Percentiles rank a stretch among this genome's conserved stretches.
Conservation (phyloP, 2,888 invertebrate species). For the Tuberolachnus salignus region DNA sequence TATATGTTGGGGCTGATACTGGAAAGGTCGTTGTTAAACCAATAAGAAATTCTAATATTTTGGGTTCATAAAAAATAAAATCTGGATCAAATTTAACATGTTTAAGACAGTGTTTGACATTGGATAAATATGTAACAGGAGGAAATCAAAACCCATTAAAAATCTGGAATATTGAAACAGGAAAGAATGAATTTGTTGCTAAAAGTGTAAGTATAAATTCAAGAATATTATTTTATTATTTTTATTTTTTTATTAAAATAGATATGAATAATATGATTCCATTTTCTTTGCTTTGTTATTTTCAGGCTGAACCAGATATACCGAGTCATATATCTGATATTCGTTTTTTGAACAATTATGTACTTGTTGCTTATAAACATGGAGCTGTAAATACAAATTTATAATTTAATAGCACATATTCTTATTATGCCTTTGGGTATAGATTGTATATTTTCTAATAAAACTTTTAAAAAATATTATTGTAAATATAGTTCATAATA, state of each 20-base stretch:
- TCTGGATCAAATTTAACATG: constrained; percentile 70
- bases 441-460: no score
- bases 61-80: constrained; percentile 62
- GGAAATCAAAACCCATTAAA: constrained; percentile 89
- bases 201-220: constrained; percentile 67
- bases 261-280: not conserved
- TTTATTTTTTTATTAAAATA: not conserved
- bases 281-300: constrained; percentile 52
- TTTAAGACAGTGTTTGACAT: constrained; percentile 71
- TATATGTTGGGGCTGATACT: constrained; percentile 14
- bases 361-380: constrained; percentile 79
- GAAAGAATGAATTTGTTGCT: constrained; percentile 66
- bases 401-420: not conserved
- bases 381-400: constrained; percentile 74
- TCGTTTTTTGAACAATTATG: constrained; percentile 72
- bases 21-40: constrained; percentile 7
- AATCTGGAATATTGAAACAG: constrained; percentile 74
- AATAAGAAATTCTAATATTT: not conserved
- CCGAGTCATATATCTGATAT: constrained; percentile 86
- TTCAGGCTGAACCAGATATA: constrained; percentile 78
- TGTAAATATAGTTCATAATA: no score
- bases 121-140: constrained; percentile 78
- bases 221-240: not conserved
- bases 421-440: no score
- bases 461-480: no score